Percentiles rank a stretch among this genome's conserved stretches.
Conservation (phyloP, 2,113 vertebrate species). For the Abramis brama region DNA sequence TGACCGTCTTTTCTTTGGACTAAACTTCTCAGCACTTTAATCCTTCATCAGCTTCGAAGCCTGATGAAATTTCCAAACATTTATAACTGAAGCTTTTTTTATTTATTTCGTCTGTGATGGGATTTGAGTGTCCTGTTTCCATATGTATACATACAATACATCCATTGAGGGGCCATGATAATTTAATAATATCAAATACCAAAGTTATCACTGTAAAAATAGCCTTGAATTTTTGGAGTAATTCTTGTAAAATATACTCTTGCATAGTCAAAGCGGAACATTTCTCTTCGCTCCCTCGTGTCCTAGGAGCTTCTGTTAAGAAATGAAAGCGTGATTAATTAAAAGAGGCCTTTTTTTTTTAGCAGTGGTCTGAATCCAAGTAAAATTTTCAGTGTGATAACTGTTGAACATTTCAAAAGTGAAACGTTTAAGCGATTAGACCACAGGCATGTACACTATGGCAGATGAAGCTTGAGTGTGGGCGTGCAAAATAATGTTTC, state of each 20-base stretch:
- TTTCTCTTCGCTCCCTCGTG: conserved; percentile 67
- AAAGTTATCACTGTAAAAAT: conserved; percentile 65
- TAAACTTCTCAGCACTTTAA: conserved; percentile 43
- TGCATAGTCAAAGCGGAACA: conserved; percentile 62
- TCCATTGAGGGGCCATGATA: conserved; percentile 40
- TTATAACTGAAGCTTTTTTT: conserved; percentile 48
- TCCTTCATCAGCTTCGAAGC: conserved; percentile 42
- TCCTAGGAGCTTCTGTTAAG: conserved; percentile 67
- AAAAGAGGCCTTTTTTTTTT: conserved; percentile 64
- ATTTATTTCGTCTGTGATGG: conserved; percentile 26
- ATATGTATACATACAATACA: conserved; percentile 39
- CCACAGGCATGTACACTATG: conserved; percentile 51
- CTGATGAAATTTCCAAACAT: conserved; percentile 45
- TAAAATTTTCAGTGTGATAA: conserved; percentile 66
- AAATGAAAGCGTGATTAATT: conserved; percentile 73
- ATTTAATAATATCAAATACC: conserved; percentile 61
- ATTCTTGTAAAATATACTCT: conserved; percentile 63
- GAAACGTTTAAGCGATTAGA: conserved; percentile 60
- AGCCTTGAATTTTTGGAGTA: conserved; percentile 52
- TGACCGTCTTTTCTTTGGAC: conserved; percentile 58
- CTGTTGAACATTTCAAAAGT: conserved; percentile 62
- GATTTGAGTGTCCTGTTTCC: conserved; percentile 39
- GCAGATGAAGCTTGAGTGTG: conserved; percentile 41
- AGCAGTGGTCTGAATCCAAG: conserved; percentile 60
- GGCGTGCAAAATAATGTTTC: conserved; percentile 37